Conservation (phyloP, 2,797 vertebrate genomes). For the Falco concolor region DNA sequence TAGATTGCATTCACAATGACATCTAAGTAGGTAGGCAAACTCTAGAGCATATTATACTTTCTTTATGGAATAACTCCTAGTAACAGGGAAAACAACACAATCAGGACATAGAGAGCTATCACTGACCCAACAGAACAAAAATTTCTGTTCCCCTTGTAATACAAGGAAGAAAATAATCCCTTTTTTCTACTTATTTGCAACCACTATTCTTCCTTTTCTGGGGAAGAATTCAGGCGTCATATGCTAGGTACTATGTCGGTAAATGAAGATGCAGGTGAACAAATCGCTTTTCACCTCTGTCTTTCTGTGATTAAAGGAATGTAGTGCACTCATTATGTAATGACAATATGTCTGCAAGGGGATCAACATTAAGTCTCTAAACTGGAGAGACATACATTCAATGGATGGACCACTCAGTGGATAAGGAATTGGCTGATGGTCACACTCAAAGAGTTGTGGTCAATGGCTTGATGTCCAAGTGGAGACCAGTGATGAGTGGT, state of each 20-base stretch:
- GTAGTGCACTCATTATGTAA: not conserved
- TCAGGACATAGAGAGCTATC: not conserved
- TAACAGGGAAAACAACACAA: not conserved
- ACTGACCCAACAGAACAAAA: not conserved
- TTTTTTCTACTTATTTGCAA: not conserved
- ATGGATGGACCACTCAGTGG: too few relatives aligned
- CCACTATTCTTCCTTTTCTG: not conserved
- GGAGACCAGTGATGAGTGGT: too few relatives aligned
- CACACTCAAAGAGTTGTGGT: too few relatives aligned
- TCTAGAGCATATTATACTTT: not conserved
- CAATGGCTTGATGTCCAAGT: too few relatives aligned
- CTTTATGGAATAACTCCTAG: not conserved
- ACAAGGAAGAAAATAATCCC: not conserved
- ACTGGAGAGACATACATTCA: too few relatives aligned
- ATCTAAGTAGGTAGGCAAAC: not conserved
- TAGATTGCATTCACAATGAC: not conserved
- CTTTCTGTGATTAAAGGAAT: not conserved
- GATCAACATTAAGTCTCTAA: not conserved
- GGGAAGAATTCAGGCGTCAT: not conserved
- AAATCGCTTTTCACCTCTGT: not conserved
- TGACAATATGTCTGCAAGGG: not conserved
- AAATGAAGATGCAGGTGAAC: not conserved
- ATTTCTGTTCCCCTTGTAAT: not conserved
- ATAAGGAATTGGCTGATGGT: too few relatives aligned
- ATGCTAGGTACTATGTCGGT: not conserved